Base-by-base conservation (phyloP, 2,797 vertebrate genomes). In the Salarias fasciatus region DNA sequence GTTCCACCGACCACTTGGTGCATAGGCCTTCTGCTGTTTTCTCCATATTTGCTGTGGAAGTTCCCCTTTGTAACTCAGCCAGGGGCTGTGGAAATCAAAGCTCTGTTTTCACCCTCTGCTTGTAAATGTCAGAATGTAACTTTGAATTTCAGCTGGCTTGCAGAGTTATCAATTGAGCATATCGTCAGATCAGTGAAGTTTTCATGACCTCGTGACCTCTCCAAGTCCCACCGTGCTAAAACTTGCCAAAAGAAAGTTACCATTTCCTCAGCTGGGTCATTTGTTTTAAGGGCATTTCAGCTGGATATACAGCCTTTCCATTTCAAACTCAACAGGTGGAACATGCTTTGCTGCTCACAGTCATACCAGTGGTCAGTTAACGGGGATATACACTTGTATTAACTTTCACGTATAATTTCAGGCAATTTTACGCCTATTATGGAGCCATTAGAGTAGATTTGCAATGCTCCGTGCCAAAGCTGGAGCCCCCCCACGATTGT, bases 241-340 rank as follows among this genome's bases (percentile, higher is more conserved):
- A 49, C 36, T 45, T 66, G 66, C 36, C 35, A 29, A 42, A 63
- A 49, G n/a, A n/a, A 52, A 45, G 63, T 63, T 63, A 11, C 50
- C 31, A n/a, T 63, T 66, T 71, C 50, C 48, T 55, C 33, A 64
- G 43, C 66, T 5, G 12, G 50, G 41, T 74, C 54, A 15, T 28
- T 53, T 52, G 18, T 77, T 48, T 73, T 42, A 35, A 53, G 67
- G 53, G 37, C 36, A 30, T 2, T 42, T 67, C 36, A 8, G 4
- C 15, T 71, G 10, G 45, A 18, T 28, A 28, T 38, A 53, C 18
- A n/a, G 44, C 49, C 58, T 75, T 65, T 56, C 9, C 28, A 56
- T 55, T 61, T 62, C 10, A 66, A 35, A 54, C 58, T 45, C 72
- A 80, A 81, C 76, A 82, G 70, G 72, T 83, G 76, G 59, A 72